phyloP scores from a whole-genome alignment of 2,113 vertebrate species.

The Eleginops maclovinus region DNA sequence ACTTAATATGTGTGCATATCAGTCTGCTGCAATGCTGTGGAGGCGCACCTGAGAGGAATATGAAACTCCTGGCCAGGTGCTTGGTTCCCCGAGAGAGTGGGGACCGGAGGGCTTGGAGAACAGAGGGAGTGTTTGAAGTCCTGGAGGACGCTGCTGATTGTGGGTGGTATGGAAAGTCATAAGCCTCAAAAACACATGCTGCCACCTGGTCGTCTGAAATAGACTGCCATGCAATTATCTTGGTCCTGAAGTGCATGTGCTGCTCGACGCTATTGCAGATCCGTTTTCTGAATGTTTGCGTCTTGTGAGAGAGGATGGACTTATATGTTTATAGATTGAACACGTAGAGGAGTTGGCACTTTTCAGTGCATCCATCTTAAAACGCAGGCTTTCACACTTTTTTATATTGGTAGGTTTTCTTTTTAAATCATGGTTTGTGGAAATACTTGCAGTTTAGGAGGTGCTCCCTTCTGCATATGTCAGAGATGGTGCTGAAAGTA shows the following conservation, averaged over 20 bases:
- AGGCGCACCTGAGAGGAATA: constrained; percentile 79
- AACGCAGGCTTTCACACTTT: neutral
- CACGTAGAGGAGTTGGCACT: neutral
- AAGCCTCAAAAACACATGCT: constrained; percentile 72
- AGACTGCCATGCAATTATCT: constrained; percentile 63
- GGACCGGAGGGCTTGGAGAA: constrained; percentile 69
- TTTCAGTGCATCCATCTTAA: neutral
- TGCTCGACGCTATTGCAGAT: constrained; percentile 34
- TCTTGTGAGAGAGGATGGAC: constrained; percentile 13
- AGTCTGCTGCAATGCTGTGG: constrained; percentile 67
- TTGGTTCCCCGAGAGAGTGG: constrained; percentile 63
- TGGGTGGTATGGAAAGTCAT: constrained; percentile 72
- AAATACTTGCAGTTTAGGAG: neutral
- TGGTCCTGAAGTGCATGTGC: constrained; percentile 32
- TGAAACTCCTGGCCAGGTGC: constrained; percentile 77
- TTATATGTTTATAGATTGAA: constrained; percentile 18
- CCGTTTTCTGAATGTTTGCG: constrained; percentile 35
- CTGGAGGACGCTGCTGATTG: constrained; percentile 71
- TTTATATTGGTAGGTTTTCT: neutral
- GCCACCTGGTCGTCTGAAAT: constrained; percentile 75
- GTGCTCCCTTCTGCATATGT: neutral
- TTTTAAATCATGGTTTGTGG: neutral
- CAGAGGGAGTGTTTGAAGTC: constrained; percentile 74
- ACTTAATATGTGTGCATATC: constrained; percentile 83
- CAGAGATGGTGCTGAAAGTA: neutral